These are phyloP conservation scores for Pseudomyrmex flavicornis DNA, from an alignment of 1,140 invertebrate genomes.

Conservation along the genomic window DNA sequence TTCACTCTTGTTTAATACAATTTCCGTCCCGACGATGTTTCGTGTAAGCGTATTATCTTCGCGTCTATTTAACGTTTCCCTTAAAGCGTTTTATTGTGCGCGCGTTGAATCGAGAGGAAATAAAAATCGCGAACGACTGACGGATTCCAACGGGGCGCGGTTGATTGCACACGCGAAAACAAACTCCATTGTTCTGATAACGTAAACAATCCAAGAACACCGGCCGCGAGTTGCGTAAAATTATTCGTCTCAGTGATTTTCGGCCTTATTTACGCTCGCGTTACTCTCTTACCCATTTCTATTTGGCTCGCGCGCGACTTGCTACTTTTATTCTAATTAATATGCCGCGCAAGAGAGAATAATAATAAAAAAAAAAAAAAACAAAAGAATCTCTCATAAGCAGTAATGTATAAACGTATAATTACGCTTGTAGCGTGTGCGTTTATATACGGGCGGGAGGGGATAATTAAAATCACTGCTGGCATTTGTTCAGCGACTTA, in stretches of 20 bases:
- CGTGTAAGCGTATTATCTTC: background rate
- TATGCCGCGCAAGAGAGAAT: background rate
- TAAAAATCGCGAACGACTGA: conserved; percentile 16
- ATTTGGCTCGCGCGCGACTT: conserved; percentile 3
- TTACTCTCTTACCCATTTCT: conserved; percentile 25
- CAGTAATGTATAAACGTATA: conserved; percentile 52
- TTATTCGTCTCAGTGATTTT: conserved; percentile 20
- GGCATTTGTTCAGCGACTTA: conserved; percentile 48
- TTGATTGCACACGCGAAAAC: conserved; percentile 10
- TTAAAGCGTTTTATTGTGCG: background rate
- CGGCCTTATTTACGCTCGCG: conserved; percentile 21
- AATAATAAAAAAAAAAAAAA: too few species aligned
- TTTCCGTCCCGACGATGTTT: background rate
- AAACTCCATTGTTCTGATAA: background rate
- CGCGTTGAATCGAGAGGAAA: conserved; percentile 21
- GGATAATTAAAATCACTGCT: conserved; percentile 47
- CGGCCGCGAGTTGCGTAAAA: conserved; percentile 6
- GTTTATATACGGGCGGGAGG: conserved; percentile 1
- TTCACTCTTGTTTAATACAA: background rate
- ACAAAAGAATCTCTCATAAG: conserved; percentile 11
- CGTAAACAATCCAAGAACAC: background rate
- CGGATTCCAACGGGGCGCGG: background rate
- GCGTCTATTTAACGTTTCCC: conserved; percentile 2
- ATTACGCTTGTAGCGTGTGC: conserved; percentile 49
- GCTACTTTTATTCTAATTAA: conserved; percentile 43